A percentile compares a stretch with the other conserved stretches of the same genome.
Evolutionary conservation across 2,113 vertebrate species (phyloP).

Genomic region (Varanus komodoensis): DNA sequence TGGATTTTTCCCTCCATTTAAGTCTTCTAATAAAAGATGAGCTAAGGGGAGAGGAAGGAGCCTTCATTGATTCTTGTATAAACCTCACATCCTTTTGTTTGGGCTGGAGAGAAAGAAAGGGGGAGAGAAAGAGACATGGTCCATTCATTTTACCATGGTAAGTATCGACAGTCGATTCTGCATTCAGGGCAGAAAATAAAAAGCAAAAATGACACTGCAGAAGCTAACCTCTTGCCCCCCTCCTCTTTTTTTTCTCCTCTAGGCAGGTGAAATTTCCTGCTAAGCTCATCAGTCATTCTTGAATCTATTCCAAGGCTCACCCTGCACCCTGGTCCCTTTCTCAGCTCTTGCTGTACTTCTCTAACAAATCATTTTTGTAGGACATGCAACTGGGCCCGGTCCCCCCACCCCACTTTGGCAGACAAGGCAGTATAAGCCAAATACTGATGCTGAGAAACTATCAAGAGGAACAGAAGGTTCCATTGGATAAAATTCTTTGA

Average conservation of each 20-base stretch:
- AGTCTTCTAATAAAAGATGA: constrained; percentile 60
- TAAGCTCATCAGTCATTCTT: constrained; percentile 67
- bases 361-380: constrained; percentile 66
- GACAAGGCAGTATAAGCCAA: constrained; percentile 1
- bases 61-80: constrained; percentile 48
- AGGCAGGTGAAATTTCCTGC: constrained; percentile 61
- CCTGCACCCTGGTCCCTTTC: constrained; percentile 25
- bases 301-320: constrained; percentile 69
- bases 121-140: not conserved
- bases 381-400: constrained; percentile 59
- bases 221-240: constrained; percentile 45
- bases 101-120: constrained; percentile 14
- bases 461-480: constrained; percentile 35
- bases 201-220: constrained; percentile 5
- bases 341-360: constrained; percentile 57
- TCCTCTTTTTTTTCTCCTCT: constrained; percentile 40
- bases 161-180: constrained; percentile 57
- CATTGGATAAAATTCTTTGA: not conserved
- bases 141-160: constrained; percentile 26
- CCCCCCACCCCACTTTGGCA: not conserved
- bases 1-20: not conserved
- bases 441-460: constrained; percentile 44
- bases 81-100: constrained; percentile 71
- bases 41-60: constrained; percentile 27
- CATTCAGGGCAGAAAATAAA: constrained; percentile 57